Conservation (phyloP, 1,140 invertebrate genomes). For the Heliconius hewitsoni region DNA sequence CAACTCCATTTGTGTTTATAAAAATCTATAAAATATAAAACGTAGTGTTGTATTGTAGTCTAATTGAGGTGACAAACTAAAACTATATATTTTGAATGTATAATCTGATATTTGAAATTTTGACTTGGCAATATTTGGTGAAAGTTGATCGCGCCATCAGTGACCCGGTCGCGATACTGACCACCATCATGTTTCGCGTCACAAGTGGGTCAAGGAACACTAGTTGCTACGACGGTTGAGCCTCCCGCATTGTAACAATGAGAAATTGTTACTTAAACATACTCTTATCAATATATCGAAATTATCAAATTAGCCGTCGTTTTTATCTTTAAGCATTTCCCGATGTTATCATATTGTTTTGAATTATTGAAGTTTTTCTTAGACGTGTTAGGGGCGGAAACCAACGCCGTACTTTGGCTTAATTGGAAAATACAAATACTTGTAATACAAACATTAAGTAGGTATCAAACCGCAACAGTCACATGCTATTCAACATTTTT, state of each 20-base stretch:
- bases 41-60: not conserved
- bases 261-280: not conserved
- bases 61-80: not conserved
- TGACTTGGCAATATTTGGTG: slow-evolving; percentile 46
- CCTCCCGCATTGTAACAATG: slow-evolving; percentile 38
- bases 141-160: slow-evolving; percentile 64
- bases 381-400: too few relatives aligned
- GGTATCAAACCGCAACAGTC: too few relatives aligned
- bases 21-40: not conserved
- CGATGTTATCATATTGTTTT: too few relatives aligned
- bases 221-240: slow-evolving; percentile 54
- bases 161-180: slow-evolving; percentile 46
- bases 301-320: too few relatives aligned
- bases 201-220: slow-evolving; percentile 70
- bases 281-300: not conserved
- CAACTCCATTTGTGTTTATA: not conserved
- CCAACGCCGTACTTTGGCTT: too few relatives aligned
- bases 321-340: too few relatives aligned
- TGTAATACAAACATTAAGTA: too few relatives aligned
- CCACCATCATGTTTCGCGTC: slow-evolving; percentile 57
- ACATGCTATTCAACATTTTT: too few relatives aligned
- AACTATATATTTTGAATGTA: not conserved
- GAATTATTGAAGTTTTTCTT: too few relatives aligned
- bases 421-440: too few relatives aligned
- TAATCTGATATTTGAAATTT: not conserved